Evolutionary conservation across 2,888 invertebrate genomes (phyloP).

Genomic region (Lordiphosa andalusiaca): DNA sequence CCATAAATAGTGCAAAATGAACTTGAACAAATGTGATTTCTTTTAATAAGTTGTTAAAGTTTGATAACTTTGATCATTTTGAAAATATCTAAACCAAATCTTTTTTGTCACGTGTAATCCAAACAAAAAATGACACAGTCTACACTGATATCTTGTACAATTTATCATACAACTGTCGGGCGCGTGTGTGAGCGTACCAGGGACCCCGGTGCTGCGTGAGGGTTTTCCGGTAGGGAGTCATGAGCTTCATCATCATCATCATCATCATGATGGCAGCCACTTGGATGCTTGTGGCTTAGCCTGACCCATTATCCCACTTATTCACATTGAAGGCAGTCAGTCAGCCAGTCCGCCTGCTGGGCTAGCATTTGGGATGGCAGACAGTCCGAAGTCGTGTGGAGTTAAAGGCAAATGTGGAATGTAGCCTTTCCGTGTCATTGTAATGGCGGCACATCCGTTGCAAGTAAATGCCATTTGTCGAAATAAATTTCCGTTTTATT

Average conservation of each 20-base stretch:
- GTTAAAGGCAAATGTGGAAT: constrained; percentile 21
- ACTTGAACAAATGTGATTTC: no score
- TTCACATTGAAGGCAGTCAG: constrained; percentile 71
- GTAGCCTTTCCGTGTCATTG: constrained; percentile 68
- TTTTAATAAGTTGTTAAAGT: no score
- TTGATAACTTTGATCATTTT: no score
- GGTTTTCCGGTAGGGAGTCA: constrained; percentile 49
- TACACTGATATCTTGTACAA: constrained; percentile 66
- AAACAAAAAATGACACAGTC: constrained; percentile 47
- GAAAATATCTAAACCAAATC: no score
- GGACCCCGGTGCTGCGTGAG: constrained; percentile 41
- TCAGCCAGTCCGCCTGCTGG: constrained; percentile 59
- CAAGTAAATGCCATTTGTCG: constrained; percentile 75
- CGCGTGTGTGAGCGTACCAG: constrained; percentile 26
- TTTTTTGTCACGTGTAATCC: no score
- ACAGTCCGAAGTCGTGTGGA: constrained; percentile 25
- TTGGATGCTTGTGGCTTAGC: constrained; percentile 69
- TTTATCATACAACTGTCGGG: constrained; percentile 63
- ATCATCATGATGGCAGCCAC: constrained; percentile 42
- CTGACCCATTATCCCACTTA: constrained; percentile 74
- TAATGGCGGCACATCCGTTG: constrained; percentile 73
- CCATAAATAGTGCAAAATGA: background rate
- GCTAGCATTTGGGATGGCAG: constrained; percentile 52
- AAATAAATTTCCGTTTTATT: constrained; percentile 75
- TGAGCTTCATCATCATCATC: constrained; percentile 36